Percentiles rank a stretch among this genome's conserved stretches.
phyloP scores from a whole-genome alignment of 2,888 invertebrate genomes.

The Cheilosia pagana region DNA sequence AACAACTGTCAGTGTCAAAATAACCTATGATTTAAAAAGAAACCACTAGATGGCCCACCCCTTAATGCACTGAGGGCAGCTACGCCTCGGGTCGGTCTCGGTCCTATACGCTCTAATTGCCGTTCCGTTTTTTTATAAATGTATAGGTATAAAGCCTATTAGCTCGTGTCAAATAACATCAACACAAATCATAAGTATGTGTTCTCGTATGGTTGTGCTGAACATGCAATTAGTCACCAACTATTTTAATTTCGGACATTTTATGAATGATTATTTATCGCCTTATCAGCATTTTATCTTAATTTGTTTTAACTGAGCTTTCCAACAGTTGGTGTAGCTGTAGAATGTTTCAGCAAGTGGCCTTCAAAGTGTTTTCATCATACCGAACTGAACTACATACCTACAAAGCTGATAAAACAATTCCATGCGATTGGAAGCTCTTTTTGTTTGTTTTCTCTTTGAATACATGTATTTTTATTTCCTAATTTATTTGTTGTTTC shows the following conservation, averaged over 20 bases:
- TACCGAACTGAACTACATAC: background rate
- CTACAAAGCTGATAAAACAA: conserved; percentile 7
- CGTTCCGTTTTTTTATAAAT: too few relatives aligned
- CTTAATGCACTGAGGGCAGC: too few relatives aligned
- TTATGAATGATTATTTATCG: background rate
- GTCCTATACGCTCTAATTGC: too few relatives aligned
- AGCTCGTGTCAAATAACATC: too few relatives aligned
- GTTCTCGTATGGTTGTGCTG: too few relatives aligned
- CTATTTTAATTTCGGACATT: conserved; percentile 3
- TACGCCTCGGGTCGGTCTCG: too few relatives aligned
- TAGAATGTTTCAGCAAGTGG: conserved; percentile 24
- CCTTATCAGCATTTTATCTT: conserved; percentile 42
- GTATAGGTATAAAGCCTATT: too few relatives aligned
- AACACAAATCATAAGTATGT: too few relatives aligned
- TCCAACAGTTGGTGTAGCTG: background rate
- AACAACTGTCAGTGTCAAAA: too few relatives aligned
- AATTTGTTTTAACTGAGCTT: conserved; percentile 14
- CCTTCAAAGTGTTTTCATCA: conserved; percentile 36
- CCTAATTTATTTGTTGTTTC: background rate
- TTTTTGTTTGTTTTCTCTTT: background rate
- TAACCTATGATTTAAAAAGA: too few relatives aligned
- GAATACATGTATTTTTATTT: background rate
- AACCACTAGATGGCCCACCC: too few relatives aligned
- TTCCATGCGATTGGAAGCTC: background rate
- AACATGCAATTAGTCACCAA: background rate